Conservation (phyloP, 2,797 vertebrate species). For the Rhabdophis nuchalis region DNA sequence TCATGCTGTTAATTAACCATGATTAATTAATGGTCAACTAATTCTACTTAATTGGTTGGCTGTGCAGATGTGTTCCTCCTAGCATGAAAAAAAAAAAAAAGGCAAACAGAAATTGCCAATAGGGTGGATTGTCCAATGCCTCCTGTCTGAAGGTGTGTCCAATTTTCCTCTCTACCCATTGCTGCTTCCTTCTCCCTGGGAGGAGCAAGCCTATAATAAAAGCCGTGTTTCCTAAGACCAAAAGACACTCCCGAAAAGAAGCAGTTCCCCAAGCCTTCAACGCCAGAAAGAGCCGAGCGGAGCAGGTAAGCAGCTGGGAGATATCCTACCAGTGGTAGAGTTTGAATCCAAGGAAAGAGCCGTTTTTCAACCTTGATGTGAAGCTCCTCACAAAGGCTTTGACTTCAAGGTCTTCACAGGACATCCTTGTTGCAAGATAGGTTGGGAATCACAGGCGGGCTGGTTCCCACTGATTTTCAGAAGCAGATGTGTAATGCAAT, state of each 20-base stretch:
- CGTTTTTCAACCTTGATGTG: not conserved
- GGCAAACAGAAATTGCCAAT: not conserved
- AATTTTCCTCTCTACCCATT: not conserved
- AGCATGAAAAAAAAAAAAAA: not conserved
- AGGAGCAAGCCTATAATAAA: not conserved
- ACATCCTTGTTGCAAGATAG: not conserved
- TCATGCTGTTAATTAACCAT: not conserved
- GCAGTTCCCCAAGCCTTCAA: not conserved
- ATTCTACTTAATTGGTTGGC: not conserved
- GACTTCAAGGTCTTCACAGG: not conserved
- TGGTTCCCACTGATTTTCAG: not conserved
- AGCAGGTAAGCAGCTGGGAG: slow-evolving; percentile 5
- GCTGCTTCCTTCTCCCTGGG: slow-evolving; percentile 4
- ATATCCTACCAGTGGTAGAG: not conserved
- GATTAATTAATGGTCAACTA: not conserved
- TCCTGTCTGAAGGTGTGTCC: not conserved
- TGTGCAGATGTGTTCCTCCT: not conserved
- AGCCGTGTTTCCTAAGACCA: not conserved
- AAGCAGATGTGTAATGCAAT: not conserved
- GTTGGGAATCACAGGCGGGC: not conserved
- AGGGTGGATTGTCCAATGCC: not conserved
- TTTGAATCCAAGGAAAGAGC: not conserved
- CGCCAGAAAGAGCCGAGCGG: not conserved
- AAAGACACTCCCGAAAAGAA: not conserved
- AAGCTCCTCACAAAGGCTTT: not conserved